Evolutionary conservation across 1,140 invertebrate genomes (phyloP).

Genomic region (Chymomyza costata): DNA sequence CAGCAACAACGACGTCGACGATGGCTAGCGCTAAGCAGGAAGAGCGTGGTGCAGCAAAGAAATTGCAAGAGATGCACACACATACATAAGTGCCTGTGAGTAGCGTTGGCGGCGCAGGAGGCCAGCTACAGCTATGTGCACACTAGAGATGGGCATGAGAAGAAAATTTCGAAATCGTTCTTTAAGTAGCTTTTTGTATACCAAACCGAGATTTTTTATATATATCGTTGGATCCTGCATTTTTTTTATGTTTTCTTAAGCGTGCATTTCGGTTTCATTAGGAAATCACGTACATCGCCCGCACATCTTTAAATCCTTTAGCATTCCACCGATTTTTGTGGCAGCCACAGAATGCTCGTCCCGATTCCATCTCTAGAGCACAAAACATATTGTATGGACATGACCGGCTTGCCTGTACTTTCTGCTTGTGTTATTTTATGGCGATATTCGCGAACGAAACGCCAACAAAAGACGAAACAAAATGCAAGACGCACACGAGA

Average conservation of each 20-base stretch:
- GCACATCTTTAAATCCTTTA: too few species aligned
- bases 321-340: too few species aligned
- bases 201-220: too few species aligned
- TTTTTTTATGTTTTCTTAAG: too few species aligned
- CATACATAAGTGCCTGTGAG: conserved; percentile 9
- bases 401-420: conserved; percentile 67
- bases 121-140: too few species aligned
- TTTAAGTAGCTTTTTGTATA: too few species aligned
- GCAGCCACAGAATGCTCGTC: too few species aligned
- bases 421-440: conserved; percentile 65
- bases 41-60: conserved; percentile 39
- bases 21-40: conserved; percentile 21
- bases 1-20: conserved; percentile 12
- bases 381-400: too few species aligned
- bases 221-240: too few species aligned
- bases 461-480: conserved; percentile 74
- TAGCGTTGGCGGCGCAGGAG: background rate
- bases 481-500: conserved; percentile 74
- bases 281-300: background rate
- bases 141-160: too few species aligned
- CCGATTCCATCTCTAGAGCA: too few species aligned
- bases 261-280: background rate
- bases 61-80: conserved; percentile 39
- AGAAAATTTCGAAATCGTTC: too few species aligned
- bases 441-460: conserved; percentile 64